Evolutionary conservation across 2,113 vertebrate species (phyloP).

Genomic region (Manacus vitellinus): DNA sequence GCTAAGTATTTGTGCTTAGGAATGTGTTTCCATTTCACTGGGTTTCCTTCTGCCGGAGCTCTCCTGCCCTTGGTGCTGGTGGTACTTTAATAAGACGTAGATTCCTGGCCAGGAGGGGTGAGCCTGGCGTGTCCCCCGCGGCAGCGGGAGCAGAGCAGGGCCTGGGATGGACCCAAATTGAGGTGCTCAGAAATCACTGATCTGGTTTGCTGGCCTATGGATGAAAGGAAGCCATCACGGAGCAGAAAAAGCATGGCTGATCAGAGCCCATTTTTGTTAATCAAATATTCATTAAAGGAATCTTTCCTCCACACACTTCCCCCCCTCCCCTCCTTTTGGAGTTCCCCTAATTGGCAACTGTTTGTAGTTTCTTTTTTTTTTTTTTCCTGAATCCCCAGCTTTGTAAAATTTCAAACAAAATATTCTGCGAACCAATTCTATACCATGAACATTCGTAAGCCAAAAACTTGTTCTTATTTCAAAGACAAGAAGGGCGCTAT

Average conservation of each 20-base stretch:
- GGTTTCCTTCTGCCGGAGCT: neutral
- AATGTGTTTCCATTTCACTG: neutral
- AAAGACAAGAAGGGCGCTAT: slow-evolving; percentile 70
- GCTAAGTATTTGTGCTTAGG: slow-evolving; percentile 27
- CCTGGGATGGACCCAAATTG: slow-evolving; percentile 40
- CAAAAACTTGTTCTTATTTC: slow-evolving; percentile 50
- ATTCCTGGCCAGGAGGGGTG: slow-evolving; percentile 42
- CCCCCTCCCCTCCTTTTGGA: slow-evolving; percentile 15
- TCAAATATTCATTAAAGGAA: slow-evolving; percentile 62
- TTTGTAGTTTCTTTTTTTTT: slow-evolving; percentile 39
- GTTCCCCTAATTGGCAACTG: slow-evolving; percentile 73
- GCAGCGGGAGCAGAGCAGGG: slow-evolving; percentile 45
- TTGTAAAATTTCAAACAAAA: slow-evolving; percentile 69
- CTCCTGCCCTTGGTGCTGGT: slow-evolving; percentile 67
- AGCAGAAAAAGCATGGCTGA: slow-evolving; percentile 86
- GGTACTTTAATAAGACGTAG: slow-evolving; percentile 76
- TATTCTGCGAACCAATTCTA: slow-evolving; percentile 52
- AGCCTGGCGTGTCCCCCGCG: slow-evolving; percentile 26
- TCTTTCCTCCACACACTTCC: neutral
- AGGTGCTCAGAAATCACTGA: slow-evolving; percentile 63
- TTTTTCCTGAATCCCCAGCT: neutral
- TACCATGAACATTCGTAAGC: slow-evolving; percentile 41
- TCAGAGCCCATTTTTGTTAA: slow-evolving; percentile 73
- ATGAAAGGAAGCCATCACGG: slow-evolving; percentile 85
- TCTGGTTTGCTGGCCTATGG: slow-evolving; percentile 79